Conservation (phyloP, 1,140 invertebrate species). For the Scaptomyza graminum region DNA sequence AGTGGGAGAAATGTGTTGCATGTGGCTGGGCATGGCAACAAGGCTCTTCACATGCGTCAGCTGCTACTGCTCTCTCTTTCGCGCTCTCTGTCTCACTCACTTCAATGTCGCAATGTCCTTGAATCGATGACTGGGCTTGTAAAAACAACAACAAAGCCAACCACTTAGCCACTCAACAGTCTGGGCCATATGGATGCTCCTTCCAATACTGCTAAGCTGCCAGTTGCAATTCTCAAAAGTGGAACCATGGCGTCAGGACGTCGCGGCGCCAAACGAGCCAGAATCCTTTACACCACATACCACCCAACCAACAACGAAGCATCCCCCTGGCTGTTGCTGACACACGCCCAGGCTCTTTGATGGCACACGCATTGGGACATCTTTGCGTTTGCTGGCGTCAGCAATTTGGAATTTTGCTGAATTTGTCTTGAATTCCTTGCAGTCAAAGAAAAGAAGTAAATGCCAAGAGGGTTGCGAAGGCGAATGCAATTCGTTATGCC, state of each 20-base stretch:
- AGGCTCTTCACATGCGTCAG: slow-evolving; percentile 35
- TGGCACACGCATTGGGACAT: slow-evolving; percentile 18
- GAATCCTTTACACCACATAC: slow-evolving; percentile 29
- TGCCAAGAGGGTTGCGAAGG: background rate
- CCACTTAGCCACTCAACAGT: slow-evolving; percentile 39
- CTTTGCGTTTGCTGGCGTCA: slow-evolving; percentile 28
- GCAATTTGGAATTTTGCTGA: slow-evolving; percentile 20
- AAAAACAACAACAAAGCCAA: background rate
- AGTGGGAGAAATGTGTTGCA: slow-evolving; percentile 2
- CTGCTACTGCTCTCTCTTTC: slow-evolving; percentile 6
- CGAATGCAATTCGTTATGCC: slow-evolving; percentile 23
- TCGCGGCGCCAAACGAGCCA: slow-evolving; percentile 61
- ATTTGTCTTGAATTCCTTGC: slow-evolving; percentile 36
- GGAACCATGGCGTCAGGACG: slow-evolving; percentile 72
- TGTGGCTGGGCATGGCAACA: slow-evolving; percentile 15
- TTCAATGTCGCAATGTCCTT: slow-evolving; percentile 60
- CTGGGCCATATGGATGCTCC: slow-evolving; percentile 55
- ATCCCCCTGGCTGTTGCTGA: slow-evolving; percentile 8
- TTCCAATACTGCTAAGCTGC: slow-evolving; percentile 9
- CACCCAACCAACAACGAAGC: background rate
- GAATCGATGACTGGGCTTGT: slow-evolving; percentile 31
- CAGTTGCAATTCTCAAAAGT: slow-evolving; percentile 46
- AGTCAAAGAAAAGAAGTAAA: background rate
- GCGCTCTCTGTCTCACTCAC: slow-evolving; percentile 23
- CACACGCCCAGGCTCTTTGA: background rate